A percentile compares a stretch with the other conserved stretches of the same genome.
These are phyloP conservation scores for Oceanodroma leucorhoa DNA, from an alignment of 2,797 vertebrate species.

Conservation along the genomic window DNA sequence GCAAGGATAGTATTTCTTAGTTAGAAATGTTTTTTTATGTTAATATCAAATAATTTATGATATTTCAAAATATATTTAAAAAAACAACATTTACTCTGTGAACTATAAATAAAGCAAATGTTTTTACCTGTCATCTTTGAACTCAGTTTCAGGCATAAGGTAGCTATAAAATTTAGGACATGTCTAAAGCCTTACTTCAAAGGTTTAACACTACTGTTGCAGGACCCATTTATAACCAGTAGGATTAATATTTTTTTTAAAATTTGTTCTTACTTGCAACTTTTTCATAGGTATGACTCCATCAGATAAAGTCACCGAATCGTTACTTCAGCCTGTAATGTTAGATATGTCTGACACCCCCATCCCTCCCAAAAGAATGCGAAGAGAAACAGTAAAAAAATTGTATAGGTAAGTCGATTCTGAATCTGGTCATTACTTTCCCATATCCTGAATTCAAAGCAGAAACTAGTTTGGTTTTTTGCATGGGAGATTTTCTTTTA, in stretches of 20 bases:
- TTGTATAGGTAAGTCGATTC: slow-evolving; percentile 57
- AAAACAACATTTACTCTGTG: background rate
- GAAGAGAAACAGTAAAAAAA: slow-evolving; percentile 71
- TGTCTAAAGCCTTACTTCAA: background rate
- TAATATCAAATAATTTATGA: background rate
- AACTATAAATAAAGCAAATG: background rate
- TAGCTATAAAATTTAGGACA: background rate
- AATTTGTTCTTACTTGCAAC: background rate
- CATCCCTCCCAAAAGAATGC: slow-evolving; percentile 73
- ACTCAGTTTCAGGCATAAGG: background rate
- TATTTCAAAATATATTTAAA: background rate
- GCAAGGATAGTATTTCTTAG: background rate
- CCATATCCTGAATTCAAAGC: background rate
- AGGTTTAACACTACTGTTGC: background rate
- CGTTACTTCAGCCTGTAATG: slow-evolving; percentile 24
- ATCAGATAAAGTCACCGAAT: slow-evolving; percentile 55
- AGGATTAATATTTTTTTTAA: background rate
- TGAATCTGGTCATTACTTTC: background rate
- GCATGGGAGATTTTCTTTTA: background rate
- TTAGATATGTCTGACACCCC: slow-evolving; percentile 63
- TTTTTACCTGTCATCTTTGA: background rate
- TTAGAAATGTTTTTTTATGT: background rate
- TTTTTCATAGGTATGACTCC: slow-evolving; percentile 75
- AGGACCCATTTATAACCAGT: background rate
- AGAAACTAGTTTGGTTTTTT: background rate